Conservation (phyloP, 2,113 vertebrate species). For the Rissa tridactyla region DNA sequence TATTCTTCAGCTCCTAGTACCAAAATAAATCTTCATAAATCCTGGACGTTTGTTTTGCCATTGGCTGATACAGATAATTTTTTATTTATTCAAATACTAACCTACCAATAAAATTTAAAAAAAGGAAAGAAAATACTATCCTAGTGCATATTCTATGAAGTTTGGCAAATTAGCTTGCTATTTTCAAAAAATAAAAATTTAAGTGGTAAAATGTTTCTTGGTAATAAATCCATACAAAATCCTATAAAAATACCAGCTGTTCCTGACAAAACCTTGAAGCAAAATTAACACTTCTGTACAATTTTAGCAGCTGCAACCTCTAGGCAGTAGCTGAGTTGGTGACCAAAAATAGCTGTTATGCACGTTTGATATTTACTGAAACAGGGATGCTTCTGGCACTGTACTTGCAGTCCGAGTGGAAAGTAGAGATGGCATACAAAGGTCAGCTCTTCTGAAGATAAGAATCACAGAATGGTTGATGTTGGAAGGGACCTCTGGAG, state of each 20-base stretch:
- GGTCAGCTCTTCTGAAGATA: background rate
- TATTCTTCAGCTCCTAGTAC: background rate
- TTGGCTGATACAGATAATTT: background rate
- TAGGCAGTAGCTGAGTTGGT: background rate
- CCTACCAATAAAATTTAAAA: background rate
- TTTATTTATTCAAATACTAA: background rate
- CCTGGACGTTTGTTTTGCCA: background rate
- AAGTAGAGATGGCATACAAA: background rate
- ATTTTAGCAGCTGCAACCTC: slow-evolving; percentile 15
- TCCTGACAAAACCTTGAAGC: slow-evolving; percentile 7
- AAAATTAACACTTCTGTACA: slow-evolving; percentile 1
- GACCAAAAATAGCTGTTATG: background rate
- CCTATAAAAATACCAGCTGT: background rate
- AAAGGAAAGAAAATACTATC: background rate
- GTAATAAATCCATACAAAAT: background rate
- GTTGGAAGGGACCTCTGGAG: background rate
- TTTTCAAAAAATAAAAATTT: background rate
- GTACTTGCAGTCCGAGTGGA: background rate
- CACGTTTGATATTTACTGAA: background rate
- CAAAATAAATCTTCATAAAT: background rate
- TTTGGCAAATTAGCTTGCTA: background rate
- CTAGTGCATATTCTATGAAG: background rate
- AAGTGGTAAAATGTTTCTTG: background rate
- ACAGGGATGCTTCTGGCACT: background rate
- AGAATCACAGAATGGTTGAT: background rate